Conservation (phyloP, 2,888 invertebrate genomes). For the Temnothorax unifasciatus region DNA sequence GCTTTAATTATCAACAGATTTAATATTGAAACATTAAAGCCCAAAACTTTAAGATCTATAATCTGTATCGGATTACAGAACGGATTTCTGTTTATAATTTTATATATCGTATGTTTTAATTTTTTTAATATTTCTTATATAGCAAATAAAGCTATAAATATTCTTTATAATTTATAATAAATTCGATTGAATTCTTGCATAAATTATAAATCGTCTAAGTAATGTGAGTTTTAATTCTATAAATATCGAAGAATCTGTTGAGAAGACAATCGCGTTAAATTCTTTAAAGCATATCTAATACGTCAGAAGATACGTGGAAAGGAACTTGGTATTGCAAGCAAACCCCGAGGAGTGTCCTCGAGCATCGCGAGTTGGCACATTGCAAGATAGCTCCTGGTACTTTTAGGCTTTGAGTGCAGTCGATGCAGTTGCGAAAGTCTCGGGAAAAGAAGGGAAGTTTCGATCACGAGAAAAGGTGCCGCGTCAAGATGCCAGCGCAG, state of each 20-base stretch:
- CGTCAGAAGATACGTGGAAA: background rate
- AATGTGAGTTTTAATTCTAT: background rate
- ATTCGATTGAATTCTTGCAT: background rate
- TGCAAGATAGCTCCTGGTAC: slow-evolving; percentile 70
- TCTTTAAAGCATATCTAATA: background rate
- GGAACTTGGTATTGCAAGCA: slow-evolving; percentile 57
- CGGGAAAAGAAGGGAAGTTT: slow-evolving; percentile 52
- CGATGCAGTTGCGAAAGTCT: slow-evolving; percentile 35
- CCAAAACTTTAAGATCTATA: background rate
- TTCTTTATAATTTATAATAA: background rate
- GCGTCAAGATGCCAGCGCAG: slow-evolving; percentile 68
- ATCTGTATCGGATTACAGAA: background rate
- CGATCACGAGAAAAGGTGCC: slow-evolving; percentile 44
- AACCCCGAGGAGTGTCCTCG: slow-evolving; percentile 56
- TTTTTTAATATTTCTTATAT: background rate
- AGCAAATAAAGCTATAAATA: background rate
- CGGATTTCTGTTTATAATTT: background rate
- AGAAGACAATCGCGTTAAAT: background rate
- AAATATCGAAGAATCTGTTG: background rate
- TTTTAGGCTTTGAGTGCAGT: slow-evolving; percentile 68
- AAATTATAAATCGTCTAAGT: background rate
- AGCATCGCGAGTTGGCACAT: slow-evolving; percentile 75
- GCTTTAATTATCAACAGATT: background rate
- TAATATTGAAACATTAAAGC: background rate
- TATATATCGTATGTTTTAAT: background rate